These are phyloP conservation scores for Sebastes taczanowskii DNA, from an alignment of 2,797 vertebrate species.

Conservation along the genomic window DNA sequence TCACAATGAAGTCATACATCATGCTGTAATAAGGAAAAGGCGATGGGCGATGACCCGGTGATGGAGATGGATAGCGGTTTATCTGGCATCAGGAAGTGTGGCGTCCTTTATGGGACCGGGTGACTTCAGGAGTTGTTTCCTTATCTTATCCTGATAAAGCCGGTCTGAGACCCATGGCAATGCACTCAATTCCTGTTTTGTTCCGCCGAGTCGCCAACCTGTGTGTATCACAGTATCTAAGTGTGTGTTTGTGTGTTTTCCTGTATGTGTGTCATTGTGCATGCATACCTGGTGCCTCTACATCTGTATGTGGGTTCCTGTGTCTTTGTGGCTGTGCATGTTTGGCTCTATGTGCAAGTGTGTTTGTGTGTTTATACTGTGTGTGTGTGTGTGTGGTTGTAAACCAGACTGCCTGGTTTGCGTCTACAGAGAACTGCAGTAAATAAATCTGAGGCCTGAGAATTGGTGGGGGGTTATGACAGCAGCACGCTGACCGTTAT, in stretches of 20 bases:
- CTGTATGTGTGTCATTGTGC: constrained; percentile 11
- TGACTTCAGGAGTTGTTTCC: constrained; percentile 40
- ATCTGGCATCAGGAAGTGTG: constrained; percentile 69
- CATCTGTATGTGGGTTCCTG: constrained; percentile 58
- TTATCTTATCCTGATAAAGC: constrained; percentile 50
- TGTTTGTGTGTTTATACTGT: constrained; percentile 54
- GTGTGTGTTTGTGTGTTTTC: background rate
- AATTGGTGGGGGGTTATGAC: constrained; percentile 62
- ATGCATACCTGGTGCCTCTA: constrained; percentile 25
- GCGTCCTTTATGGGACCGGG: constrained; percentile 29
- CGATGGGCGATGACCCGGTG: background rate
- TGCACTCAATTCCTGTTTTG: constrained; percentile 47
- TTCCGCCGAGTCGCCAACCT: constrained; percentile 22
- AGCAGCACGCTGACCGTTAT: constrained; percentile 70
- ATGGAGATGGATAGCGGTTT: constrained; percentile 47
- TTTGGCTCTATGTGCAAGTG: constrained; percentile 51
- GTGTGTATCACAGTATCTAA: constrained; percentile 14
- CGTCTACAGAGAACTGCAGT: constrained; percentile 66
- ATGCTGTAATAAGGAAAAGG: constrained; percentile 7
- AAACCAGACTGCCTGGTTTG: constrained; percentile 74
- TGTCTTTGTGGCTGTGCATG: constrained; percentile 47
- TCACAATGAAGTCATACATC: constrained; percentile 23
- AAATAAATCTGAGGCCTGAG: constrained; percentile 79
- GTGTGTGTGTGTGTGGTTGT: constrained; percentile 42
- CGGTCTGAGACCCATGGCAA: constrained; percentile 34